Percentiles rank a stretch among this genome's conserved stretches.
Conservation (phyloP, 1,140 invertebrate genomes). For the Capitella teleta region DNA sequence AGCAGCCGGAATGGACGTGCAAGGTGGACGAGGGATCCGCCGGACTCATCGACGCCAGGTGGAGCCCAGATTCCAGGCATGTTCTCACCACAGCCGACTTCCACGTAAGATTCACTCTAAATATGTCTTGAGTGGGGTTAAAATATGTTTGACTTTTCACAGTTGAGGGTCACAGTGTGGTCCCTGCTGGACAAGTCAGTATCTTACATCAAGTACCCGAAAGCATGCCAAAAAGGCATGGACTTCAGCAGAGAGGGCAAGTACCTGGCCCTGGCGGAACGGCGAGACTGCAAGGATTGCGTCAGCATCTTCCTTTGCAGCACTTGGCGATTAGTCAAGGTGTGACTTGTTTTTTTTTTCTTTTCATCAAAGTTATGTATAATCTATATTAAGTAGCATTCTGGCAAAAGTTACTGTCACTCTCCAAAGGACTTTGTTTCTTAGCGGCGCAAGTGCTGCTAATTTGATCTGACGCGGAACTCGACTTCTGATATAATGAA, state of each 20-base stretch:
- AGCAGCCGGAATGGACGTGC: constrained; percentile 44
- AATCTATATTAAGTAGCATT: too few relatives aligned
- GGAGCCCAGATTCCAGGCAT: constrained; percentile 45
- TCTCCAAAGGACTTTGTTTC: too few relatives aligned
- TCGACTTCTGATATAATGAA: too few relatives aligned
- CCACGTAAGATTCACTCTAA: constrained; percentile 24
- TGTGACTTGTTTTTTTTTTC: too few relatives aligned
- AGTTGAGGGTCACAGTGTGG: constrained; percentile 45
- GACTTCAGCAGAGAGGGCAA: constrained; percentile 40
- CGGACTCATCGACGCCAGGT: constrained; percentile 36
- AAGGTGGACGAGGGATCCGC: constrained; percentile 46
- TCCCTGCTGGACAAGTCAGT: constrained; percentile 43
- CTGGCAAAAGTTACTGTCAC: too few relatives aligned
- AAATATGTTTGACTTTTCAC: constrained; percentile 2
- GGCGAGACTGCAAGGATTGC: constrained; percentile 44
- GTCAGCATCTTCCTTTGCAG: constrained; percentile 42
- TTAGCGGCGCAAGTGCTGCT: too few relatives aligned
- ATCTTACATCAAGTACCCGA: constrained; percentile 45
- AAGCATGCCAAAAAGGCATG: constrained; percentile 39
- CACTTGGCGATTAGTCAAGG: constrained; percentile 43
- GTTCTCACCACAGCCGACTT: constrained; percentile 45
- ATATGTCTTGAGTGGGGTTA: background rate
- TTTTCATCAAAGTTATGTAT: too few relatives aligned
- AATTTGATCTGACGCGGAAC: too few relatives aligned
- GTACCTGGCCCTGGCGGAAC: constrained; percentile 44